phyloP scores from a whole-genome alignment of 2,888 invertebrate species.

The Sesamia inferens region DNA sequence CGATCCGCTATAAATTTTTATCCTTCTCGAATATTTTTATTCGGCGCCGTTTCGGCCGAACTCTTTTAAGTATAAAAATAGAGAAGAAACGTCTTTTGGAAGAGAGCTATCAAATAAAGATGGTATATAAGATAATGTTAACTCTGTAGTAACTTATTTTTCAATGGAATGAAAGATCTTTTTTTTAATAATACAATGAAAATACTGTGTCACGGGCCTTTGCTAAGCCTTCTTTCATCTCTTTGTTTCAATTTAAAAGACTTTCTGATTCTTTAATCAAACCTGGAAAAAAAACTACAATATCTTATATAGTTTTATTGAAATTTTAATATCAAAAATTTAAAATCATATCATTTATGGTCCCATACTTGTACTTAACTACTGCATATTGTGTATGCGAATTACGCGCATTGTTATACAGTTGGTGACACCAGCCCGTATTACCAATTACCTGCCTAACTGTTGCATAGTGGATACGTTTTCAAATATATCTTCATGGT shows the following conservation, averaged over 20 bases:
- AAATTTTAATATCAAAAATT: neutral
- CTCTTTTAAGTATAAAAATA: conserved; percentile 57
- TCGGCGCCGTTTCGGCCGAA: conserved; percentile 38
- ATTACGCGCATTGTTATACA: no score
- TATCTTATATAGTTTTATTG: neutral
- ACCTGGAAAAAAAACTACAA: neutral
- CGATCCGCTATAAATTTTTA: conserved; percentile 82
- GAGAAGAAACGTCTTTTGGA: conserved; percentile 34
- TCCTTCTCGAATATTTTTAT: conserved; percentile 71
- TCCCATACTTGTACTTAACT: no score
- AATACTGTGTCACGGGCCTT: no score
- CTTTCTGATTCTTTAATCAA: neutral
- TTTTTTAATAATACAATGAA: conserved; percentile 4
- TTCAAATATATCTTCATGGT: no score
- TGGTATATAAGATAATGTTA: conserved; percentile 13
- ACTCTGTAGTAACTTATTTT: conserved; percentile 19
- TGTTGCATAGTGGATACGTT: neutral
- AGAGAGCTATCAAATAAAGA: conserved; percentile 36
- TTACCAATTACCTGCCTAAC: neutral
- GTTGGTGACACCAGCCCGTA: no score
- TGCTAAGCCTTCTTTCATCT: neutral
- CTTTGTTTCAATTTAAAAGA: neutral
- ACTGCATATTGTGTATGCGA: no score
- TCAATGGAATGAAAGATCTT: neutral
- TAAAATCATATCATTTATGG: neutral